Evolutionary conservation across 2,113 vertebrate genomes (phyloP), one percentile per base, ranked within the genome.

Genomic region (Chaetops frenatus): DNA sequence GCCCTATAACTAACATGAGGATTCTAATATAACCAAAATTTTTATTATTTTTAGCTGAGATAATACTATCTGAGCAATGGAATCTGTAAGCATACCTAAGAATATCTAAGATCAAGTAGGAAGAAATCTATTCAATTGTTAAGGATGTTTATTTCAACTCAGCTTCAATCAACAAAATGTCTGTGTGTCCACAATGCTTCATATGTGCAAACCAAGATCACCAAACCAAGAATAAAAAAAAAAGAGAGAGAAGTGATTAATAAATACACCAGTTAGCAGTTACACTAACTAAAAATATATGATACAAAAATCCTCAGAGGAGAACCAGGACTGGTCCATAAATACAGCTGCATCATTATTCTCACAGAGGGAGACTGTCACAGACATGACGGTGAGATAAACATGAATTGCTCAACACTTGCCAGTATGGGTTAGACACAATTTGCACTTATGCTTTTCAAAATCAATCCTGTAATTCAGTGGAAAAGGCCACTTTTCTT

Each of bases 31-130:
- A 58, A 67, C 18, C 85, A 92, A 81, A n/a, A 29, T 31, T 81
- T 81, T 57, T 86, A 42, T 74, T 80, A 57, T 94, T 95, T 96
- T 95, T 95, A 93, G 74, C 81, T 79, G 33, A 90, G 54, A 70
- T 60, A 95, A 42, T 80, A 64, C 12, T 42, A 73, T 92, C 72
- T 74, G 58, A 92, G 45, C 57, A 87, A 77, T 21, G 29, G 28
- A 58, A 61, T 10, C 53, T 71, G 31, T 73, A 95, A 42, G 42
- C 4, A 4, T 65, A 76, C 15, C 21, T 85, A 71, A 65, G 87
- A 84, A 15, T 64, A 83, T 94, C 54, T 67, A 77, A 86, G 23
- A 61, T 35, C 14, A 65, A 65, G 35, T 25, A 84, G 42, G n/a
- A 88, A 83, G 9, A 90, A 93, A 61, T 2, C 11, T 64, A 70